Base-by-base conservation (phyloP, 92 coral and sea anemone genomes). In the Parazoanthus swiftii region DNA sequence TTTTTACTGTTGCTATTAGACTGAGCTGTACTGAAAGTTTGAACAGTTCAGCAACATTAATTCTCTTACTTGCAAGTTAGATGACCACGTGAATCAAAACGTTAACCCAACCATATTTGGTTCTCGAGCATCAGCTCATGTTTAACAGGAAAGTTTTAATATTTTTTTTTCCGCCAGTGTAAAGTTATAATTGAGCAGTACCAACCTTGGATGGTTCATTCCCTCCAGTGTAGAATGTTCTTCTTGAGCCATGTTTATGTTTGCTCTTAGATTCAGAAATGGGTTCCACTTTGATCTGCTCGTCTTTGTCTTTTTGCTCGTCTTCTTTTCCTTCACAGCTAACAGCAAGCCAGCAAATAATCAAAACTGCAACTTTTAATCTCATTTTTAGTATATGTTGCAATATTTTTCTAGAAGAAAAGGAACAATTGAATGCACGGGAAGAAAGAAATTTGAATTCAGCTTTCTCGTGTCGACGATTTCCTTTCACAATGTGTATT, bases 181-280 rank as follows among this genome's bases (percentile, higher is more conserved):
- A 18, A 54, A 54, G 59, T 20, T 3, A 54, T 54, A 1, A 54
- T 13, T 14, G 43, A 58, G 74, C 11, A 48, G 67, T 21, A 18
- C 79, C 25, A 44, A 84, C 87, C 87, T 71, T 84, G 16, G 78
- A 36, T 15, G 43, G 54, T 29, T 43, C 68, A 48, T 8, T 58
- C 38, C 38, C 65, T 26, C 79, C 87, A 18, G 67, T 43, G 66
- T 84, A 84, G 56, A 84, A 84, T 6, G 87, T 84, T 13, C 87
- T 37, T 29, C 87, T 84, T 44, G 87, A 39, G 10, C 87, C 87
- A 29, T 84, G 87, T 48, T 84, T 84, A 56, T 84, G 87, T n/a
- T 84, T 67, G 79, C 77, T 51, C 44, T 84, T 38, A 46, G 87
- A 84, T 29, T 84, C 79, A 2, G 78, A 43, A 44, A 81, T 20